Evolutionary conservation across 1,140 invertebrate species (phyloP).

Genomic region (Holcopasites calliopsidis): DNA sequence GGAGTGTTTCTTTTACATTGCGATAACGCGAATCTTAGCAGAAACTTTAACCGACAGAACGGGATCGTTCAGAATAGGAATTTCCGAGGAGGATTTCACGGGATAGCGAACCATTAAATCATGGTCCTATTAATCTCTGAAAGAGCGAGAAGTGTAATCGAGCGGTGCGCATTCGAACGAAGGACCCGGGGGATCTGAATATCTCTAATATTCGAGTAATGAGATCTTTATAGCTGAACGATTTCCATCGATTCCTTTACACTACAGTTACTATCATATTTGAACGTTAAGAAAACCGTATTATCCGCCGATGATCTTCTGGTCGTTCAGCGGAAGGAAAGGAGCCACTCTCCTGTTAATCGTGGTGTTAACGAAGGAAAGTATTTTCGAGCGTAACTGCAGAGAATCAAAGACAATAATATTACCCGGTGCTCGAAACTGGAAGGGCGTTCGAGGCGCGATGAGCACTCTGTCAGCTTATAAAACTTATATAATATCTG

Average conservation of each 20-base stretch:
- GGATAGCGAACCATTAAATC: conserved; percentile 38
- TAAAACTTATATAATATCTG: conserved; percentile 66
- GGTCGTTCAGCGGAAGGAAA: neutral
- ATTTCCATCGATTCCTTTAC: neutral
- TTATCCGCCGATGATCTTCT: neutral
- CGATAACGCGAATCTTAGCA: neutral
- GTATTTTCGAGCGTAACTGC: neutral
- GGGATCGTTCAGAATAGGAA: conserved; percentile 20
- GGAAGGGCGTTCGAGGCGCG: conserved; percentile 24
- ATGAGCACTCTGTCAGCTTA: conserved; percentile 49
- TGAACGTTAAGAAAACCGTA: neutral
- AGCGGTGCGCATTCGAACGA: conserved; percentile 12
- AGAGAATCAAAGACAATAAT: conserved; percentile 43
- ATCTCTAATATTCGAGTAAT: conserved; percentile 27
- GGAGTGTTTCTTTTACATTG: conserved; percentile 16
- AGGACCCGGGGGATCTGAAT: conserved; percentile 5
- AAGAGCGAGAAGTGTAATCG: conserved; percentile 37
- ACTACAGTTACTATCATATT: neutral
- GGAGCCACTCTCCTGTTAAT: too few species aligned
- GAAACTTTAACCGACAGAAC: neutral
- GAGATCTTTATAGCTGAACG: conserved; percentile 10
- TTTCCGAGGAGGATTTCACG: conserved; percentile 10
- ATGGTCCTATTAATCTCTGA: conserved; percentile 34
- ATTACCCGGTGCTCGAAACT: neutral
- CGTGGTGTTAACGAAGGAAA: too few species aligned